A percentile compares a stretch with the other conserved stretches of the same genome.
phyloP scores from a whole-genome alignment of 2,113 vertebrate species.

The Morone chrysops region DNA sequence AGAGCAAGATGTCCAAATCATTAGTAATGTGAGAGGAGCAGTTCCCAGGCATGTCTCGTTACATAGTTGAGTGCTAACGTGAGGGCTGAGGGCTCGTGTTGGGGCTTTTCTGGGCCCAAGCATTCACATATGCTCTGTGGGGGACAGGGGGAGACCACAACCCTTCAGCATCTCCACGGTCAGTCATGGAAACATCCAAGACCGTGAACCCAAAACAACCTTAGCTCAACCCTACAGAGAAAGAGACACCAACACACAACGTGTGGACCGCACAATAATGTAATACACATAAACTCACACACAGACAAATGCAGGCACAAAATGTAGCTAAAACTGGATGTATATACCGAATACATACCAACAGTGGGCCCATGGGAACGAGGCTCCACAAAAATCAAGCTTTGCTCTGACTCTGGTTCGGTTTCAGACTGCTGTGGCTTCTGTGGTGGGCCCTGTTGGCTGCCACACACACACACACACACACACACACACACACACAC shows the following conservation, averaged over 20 bases:
- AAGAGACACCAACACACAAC: constrained; percentile 25
- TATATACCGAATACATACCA: constrained; percentile 16
- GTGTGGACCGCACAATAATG: constrained; percentile 13
- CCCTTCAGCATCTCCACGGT: constrained; percentile 31
- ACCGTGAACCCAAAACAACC: constrained; percentile 44
- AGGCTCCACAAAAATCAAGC: constrained; percentile 68
- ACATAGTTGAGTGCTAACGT: constrained; percentile 69
- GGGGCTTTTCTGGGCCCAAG: constrained; percentile 39
- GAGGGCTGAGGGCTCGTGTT: constrained; percentile 52
- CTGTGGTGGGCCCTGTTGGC: constrained; percentile 62
- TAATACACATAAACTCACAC: constrained; percentile 7
- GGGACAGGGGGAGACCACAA: constrained; percentile 30
- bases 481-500: constrained; percentile 12
- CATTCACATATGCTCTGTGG: constrained; percentile 32
- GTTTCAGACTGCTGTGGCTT: constrained; percentile 68
- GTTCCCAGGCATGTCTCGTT: constrained; percentile 75
- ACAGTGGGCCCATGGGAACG: constrained; percentile 51
- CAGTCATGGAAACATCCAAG: constrained; percentile 50
- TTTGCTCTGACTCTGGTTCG: constrained; percentile 59
- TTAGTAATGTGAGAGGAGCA: constrained; percentile 78
- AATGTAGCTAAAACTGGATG: constrained; percentile 22
- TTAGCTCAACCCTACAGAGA: constrained; percentile 15
- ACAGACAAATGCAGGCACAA: constrained; percentile 14
- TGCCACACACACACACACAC: constrained; percentile 36
- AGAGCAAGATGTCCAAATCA: constrained; percentile 80